Evolutionary conservation across 2,797 vertebrate genomes (phyloP).

Genomic region (Streptopelia turtur): DNA sequence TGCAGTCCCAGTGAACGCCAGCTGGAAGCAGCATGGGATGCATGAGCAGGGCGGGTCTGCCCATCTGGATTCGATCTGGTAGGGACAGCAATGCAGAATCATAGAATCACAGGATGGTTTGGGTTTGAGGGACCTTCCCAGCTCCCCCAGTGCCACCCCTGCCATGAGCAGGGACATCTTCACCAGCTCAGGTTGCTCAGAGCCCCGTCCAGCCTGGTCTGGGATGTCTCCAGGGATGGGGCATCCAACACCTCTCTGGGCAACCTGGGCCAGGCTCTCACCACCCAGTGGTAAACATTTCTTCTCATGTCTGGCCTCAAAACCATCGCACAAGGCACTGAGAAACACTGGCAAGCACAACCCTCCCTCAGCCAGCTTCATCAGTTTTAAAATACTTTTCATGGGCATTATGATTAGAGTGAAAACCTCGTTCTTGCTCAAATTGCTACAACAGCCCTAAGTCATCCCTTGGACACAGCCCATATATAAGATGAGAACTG

Average conservation of each 20-base stretch:
- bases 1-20: background rate
- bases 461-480: background rate
- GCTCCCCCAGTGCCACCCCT: too few species aligned
- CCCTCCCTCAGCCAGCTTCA: background rate
- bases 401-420: background rate
- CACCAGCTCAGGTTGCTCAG: too few species aligned
- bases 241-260: too few species aligned
- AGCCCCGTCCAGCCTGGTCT: too few species aligned
- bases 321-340: accelerated
- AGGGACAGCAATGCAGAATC: background rate
- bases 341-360: background rate
- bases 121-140: too few species aligned
- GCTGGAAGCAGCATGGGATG: background rate
- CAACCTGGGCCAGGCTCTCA: too few species aligned
- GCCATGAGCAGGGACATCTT: too few species aligned
- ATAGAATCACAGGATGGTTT: too few species aligned
- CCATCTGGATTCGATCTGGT: background rate
- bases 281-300: too few species aligned
- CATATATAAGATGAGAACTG: background rate
- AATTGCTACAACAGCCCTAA: background rate
- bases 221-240: too few species aligned
- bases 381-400: background rate
- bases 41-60: background rate
- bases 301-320: too few species aligned
- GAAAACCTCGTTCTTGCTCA: background rate